phyloP scores from a whole-genome alignment of 2,113 vertebrate genomes.

The Fregetta grallaria region DNA sequence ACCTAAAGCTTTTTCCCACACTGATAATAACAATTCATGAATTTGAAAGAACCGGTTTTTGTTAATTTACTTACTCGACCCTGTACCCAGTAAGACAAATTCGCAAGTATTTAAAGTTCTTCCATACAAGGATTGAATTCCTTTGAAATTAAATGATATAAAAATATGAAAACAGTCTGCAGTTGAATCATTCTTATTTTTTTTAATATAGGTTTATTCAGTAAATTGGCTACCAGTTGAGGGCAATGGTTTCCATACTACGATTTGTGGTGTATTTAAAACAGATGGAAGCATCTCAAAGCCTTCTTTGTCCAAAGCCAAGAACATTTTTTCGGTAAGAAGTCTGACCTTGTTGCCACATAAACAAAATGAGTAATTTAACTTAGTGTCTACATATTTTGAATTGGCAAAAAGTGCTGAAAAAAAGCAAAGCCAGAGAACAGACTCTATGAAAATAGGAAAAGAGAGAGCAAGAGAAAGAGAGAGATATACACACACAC shows the following conservation, averaged over 20 bases:
- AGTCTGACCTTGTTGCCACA: slow-evolving; percentile 73
- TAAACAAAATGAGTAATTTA: slow-evolving; percentile 76
- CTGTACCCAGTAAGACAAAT: neutral
- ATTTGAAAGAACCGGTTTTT: neutral
- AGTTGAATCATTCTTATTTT: slow-evolving; percentile 32
- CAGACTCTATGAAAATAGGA: slow-evolving; percentile 28
- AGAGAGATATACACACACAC: neutral
- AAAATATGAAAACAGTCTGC: slow-evolving; percentile 62
- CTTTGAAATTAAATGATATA: slow-evolving; percentile 50
- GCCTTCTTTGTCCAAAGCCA: slow-evolving; percentile 71
- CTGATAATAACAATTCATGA: neutral
- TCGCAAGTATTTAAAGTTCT: slow-evolving; percentile 38
- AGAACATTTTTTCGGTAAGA: slow-evolving; percentile 75
- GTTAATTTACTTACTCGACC: neutral
- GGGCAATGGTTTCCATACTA: slow-evolving; percentile 60
- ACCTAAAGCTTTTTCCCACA: neutral
- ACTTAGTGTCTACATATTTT: slow-evolving; percentile 67
- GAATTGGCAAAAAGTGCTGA: slow-evolving; percentile 61
- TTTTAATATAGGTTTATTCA: slow-evolving; percentile 57
- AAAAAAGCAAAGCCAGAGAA: slow-evolving; percentile 46
- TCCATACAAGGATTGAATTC: slow-evolving; percentile 61
- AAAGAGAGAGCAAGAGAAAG: neutral
- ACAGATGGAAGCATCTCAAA: slow-evolving; percentile 70
- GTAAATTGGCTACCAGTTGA: slow-evolving; percentile 53
- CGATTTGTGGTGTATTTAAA: slow-evolving; percentile 69